Evolutionary conservation across 2,113 vertebrate genomes (phyloP), one percentile per base, ranked within the genome.

Genomic region (Microtus montanus): DNA sequence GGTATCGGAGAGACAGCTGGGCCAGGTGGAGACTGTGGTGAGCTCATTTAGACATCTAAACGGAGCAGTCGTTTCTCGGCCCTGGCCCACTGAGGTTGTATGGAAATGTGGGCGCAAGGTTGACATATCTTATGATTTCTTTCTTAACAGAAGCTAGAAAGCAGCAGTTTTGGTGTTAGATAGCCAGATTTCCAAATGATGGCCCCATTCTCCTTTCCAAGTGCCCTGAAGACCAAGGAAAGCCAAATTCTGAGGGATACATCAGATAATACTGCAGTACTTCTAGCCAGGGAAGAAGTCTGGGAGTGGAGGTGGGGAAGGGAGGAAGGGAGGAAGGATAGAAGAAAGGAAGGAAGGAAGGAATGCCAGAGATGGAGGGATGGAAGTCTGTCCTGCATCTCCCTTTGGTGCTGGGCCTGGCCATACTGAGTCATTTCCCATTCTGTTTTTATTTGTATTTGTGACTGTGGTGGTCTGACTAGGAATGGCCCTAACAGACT

Each of bases 311-410:
- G 49, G 11, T 13, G 49, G 49, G 11, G 49, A 3, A 52, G 15
- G 35, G 8, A 47, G 47, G 15, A 20, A 15, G 10, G 10, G 10
- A 9, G 1, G 7, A 22, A 19, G 20, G 73, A 5, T 44, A 44
- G 4, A 33, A 7, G 33, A 0, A 22, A n/a, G 22, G 1, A 20
- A n/a, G 20, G 35, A 11, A 8, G 3, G 6, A 38, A 19, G 9
- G 73, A 5, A 35, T 22, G 0, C 1, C 64, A n/a, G 71, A 93
- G 54, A n/a, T 38, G 35, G 47, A 0, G 71, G 24, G 19, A n/a
- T 0, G 0, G 1, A 5, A 52, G n/a, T 14, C 15, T 4, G 0
- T 1, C 41, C 3, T 1, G 28, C 3, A 3, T 78, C 15, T 0
- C 54, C 9, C 14, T 22, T 5, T 84, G 38, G 0, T 41, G 47